Evolutionary conservation across 2,797 vertebrate genomes (phyloP), one percentile per base, ranked within the genome.

Genomic region (Phalloptychus januarius): DNA sequence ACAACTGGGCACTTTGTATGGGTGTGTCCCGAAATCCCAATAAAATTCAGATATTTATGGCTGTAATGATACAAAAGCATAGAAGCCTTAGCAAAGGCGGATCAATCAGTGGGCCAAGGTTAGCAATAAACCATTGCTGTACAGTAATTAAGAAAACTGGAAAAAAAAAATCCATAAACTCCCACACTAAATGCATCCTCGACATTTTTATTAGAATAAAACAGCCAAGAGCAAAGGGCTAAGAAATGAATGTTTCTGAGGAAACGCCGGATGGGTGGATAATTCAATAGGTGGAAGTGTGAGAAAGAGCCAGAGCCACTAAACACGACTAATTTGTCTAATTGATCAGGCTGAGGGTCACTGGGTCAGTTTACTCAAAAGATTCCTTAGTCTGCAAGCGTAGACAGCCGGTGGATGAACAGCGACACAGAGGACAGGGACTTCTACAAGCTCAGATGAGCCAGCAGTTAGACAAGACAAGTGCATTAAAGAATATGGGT

Each of bases 321-420:
- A 71, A 86, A 88, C 74, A 76, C 63, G 80, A 79, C 75, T 88
- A 76, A 88, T 89, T 91, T 71, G 25, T 75, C 78, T 73, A 87
- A 90, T 76, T 88, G 75, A 73, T 56, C 61, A 84, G 83, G 86
- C 81, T 74, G 67, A 75, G 83, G 91, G 86, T 88, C 83, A 79
- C 5, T 46, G 45, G 10, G 28, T 44, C 61, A 79, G 86, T 87
- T 90, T 82, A 71, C 76, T 78, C 76, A 72, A 52, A 56, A 75
- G 79, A 83, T 85, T 79, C 77, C 36, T 78, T 70, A 61, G 72
- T 40, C 78, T 79, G 84, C 61, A 70, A 23, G 40, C 0, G 23
- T 5, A 69, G 65, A 25, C 2, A 23, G 5, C 5, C 69, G 71
- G 23, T 31, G 71, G 73, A 83, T 54, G 77, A 75, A 40, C 40